Conservation (phyloP, 2,888 invertebrate species). For the Melinopterus prodromus region DNA sequence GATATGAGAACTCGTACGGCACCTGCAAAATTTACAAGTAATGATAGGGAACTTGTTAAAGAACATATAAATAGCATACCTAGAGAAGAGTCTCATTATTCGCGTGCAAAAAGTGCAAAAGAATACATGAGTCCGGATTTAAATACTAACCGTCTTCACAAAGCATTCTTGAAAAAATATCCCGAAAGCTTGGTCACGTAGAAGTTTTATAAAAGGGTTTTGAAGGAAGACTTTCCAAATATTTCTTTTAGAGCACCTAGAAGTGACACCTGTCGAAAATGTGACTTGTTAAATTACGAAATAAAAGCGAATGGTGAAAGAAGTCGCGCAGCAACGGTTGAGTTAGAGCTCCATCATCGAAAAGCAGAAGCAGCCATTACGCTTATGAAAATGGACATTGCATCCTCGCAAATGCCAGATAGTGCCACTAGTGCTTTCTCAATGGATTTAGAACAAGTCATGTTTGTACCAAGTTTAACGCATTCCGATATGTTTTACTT, state of each 20-base stretch:
- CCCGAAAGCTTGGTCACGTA: too few species aligned
- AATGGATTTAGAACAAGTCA: too few species aligned
- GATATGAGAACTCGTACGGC: slow-evolving; percentile 9
- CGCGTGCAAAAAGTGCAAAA: slow-evolving; percentile 38
- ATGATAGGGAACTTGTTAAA: slow-evolving; percentile 24
- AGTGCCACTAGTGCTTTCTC: too few species aligned
- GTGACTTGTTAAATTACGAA: slow-evolving; percentile 37
- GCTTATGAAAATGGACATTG: too few species aligned
- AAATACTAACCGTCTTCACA: slow-evolving; percentile 36
- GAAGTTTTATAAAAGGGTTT: too few species aligned
- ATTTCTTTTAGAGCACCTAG: slow-evolving; percentile 37
- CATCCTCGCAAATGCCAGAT: too few species aligned
- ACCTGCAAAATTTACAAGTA: slow-evolving; percentile 4
- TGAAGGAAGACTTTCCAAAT: slow-evolving; percentile 34
- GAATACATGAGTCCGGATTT: slow-evolving; percentile 42
- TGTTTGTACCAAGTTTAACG: slow-evolving; percentile 32
- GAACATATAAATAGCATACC: slow-evolving; percentile 33
- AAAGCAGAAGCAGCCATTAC: slow-evolving; percentile 37
- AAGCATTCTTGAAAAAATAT: slow-evolving; percentile 36
- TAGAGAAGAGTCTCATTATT: slow-evolving; percentile 39
- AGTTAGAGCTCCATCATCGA: slow-evolving; percentile 40
- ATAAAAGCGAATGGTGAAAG: slow-evolving; percentile 35
- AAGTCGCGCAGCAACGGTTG: slow-evolving; percentile 27
- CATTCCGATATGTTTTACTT: slow-evolving; percentile 46
- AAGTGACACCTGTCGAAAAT: slow-evolving; percentile 34